Evolutionary conservation across 2,797 vertebrate genomes (phyloP), one percentile per base, ranked within the genome.

Genomic region (Sebastolobus alascanus): DNA sequence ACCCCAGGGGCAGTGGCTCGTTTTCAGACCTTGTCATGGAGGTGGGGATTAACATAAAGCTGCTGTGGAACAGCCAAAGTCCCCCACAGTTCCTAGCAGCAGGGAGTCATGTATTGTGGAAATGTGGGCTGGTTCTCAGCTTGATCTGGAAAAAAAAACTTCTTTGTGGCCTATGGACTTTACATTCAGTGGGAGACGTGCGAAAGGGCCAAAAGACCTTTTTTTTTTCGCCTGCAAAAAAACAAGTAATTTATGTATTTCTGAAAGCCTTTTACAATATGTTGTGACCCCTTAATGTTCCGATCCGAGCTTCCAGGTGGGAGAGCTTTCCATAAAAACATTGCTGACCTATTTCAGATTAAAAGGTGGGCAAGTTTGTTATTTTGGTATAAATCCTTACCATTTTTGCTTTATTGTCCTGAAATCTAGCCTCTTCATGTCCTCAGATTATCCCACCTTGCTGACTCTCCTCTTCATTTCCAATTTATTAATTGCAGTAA

Each of bases 401-500:
- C 20, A 1, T 74, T 69, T 77, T n/a, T 52, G 8, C 56, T 50
- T 82, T 58, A 43, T 59, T 69, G 50, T 75, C n/a, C 50, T 73
- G 16, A 77, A 82, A 67, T 52, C 40, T 64, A 65, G 75, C 46
- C 68, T 56, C 22, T 35, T 40, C 4, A 0, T 83, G 63, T 77
- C 77, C 31, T 77, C 46, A 76, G 73, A 82, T 87, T 63, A 64
- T 77, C 31, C 63, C 60, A 70, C 77, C 82, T 79, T 25, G 14
- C 43, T 60, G 31, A 75, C 61, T 75, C 52, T 33, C 46, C 10
- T 58, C 37, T 79, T 84, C 50, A 86, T 71, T 71, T 80, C 65
- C 82, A 83, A 82, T 93, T 59, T 82, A 79, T 83, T 90, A 90
- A 93, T 83, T 77, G 80, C 75, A 82, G 64, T 90, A 93, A 94